Percentiles rank a stretch among this genome's conserved stretches.
Evolutionary conservation across 1,140 invertebrate species (phyloP).

Genomic region (Papilio polytes): DNA sequence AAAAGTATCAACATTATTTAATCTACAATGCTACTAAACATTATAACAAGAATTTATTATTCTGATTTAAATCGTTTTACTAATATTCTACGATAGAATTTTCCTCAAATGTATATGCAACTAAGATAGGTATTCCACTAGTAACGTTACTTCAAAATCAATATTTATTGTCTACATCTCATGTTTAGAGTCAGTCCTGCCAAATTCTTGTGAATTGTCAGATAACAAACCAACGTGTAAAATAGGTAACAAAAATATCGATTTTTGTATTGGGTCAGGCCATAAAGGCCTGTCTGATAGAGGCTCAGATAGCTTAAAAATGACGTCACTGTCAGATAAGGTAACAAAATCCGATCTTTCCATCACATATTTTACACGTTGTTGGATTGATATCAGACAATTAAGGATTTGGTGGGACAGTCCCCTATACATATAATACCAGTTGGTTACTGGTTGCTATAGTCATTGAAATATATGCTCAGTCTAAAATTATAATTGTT

Average conservation of each 20-base stretch:
- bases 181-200: not conserved
- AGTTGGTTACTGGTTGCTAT: not conserved
- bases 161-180: not conserved
- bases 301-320: too few relatives aligned
- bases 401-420: too few relatives aligned
- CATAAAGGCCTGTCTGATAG: too few relatives aligned
- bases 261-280: too few relatives aligned
- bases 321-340: too few relatives aligned
- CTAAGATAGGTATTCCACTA: not conserved
- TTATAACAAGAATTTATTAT: not conserved
- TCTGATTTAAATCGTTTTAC: not conserved
- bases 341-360: too few relatives aligned
- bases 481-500: not conserved
- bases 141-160: not conserved
- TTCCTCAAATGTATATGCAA: not conserved
- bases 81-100: not conserved
- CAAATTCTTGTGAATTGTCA: too few relatives aligned
- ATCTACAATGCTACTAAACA: not conserved
- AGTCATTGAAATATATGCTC: not conserved
- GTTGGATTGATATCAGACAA: too few relatives aligned
- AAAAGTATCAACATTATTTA: not conserved
- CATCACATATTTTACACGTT: too few relatives aligned
- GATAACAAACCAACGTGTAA: too few relatives aligned
- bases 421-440: not conserved
- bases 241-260: too few relatives aligned